Evolutionary conservation across 2,888 invertebrate genomes (phyloP).

Genomic region (Volucella bombylans): DNA sequence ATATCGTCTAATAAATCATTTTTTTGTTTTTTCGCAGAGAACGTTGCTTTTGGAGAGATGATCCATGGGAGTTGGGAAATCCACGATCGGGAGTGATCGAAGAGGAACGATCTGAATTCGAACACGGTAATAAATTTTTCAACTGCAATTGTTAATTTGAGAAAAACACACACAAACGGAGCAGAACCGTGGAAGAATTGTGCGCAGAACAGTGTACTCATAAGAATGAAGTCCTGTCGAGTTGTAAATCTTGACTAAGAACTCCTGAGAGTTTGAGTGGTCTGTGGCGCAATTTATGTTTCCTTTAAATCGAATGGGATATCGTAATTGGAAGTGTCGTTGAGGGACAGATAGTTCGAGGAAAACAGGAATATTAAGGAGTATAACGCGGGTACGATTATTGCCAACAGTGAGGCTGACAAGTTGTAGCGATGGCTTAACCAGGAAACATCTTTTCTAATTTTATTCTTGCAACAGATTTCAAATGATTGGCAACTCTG

Average conservation of each 20-base stretch:
- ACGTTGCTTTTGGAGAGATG: slow-evolving; percentile 22
- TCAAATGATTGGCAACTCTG: no score
- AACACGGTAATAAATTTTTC: slow-evolving; percentile 67
- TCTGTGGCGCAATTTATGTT: slow-evolving; percentile 61
- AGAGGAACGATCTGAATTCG: slow-evolving; percentile 56
- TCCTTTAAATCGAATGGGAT: slow-evolving; percentile 42
- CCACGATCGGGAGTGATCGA: slow-evolving; percentile 56
- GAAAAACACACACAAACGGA: slow-evolving; percentile 52
- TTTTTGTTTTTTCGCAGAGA: slow-evolving; percentile 21
- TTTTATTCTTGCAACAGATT: no score
- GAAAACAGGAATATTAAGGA: slow-evolving; percentile 3
- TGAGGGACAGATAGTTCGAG: slow-evolving; percentile 1
- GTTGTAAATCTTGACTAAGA: slow-evolving; percentile 53
- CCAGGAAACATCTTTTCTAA: no score
- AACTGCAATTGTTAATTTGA: slow-evolving; percentile 70
- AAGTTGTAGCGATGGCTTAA: neutral
- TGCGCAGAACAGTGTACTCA: neutral
- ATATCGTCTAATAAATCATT: slow-evolving; percentile 59
- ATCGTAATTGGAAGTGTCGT: slow-evolving; percentile 63
- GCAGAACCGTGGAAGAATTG: neutral
- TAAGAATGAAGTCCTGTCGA: slow-evolving; percentile 5
- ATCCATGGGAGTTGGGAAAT: slow-evolving; percentile 52
- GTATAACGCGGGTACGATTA: neutral
- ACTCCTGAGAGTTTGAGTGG: slow-evolving; percentile 34
- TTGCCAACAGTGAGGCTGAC: slow-evolving; percentile 13